Conservation (phyloP, 1,140 invertebrate species). For the Heliconius himera region DNA sequence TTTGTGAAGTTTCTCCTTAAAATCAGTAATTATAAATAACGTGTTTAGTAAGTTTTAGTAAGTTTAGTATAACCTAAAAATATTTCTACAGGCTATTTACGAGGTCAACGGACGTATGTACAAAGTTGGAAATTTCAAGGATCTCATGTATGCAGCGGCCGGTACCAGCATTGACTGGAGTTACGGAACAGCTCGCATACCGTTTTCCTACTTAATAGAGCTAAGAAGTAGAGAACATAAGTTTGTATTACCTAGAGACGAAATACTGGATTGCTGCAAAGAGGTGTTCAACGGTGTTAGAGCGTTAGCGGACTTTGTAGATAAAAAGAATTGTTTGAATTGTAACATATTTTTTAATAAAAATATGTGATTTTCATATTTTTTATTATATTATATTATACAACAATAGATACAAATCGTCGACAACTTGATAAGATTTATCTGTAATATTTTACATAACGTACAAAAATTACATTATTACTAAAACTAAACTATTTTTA, state of each 20-base stretch:
- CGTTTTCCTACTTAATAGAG: constrained; percentile 87
- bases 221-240: constrained; percentile 84
- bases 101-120: constrained; percentile 68
- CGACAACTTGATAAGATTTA: background rate
- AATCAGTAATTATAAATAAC: no score
- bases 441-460: background rate
- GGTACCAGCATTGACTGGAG: constrained; percentile 89
- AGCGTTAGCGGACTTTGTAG: constrained; percentile 80
- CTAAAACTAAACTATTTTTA: background rate
- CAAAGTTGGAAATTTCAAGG: constrained; percentile 76
- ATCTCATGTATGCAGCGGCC: constrained; percentile 80
- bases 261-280: constrained; percentile 86
- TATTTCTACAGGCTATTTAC: constrained; percentile 60
- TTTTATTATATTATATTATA: background rate
- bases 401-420: background rate
- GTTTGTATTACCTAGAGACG: constrained; percentile 86
- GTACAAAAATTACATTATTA: background rate
- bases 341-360: constrained; percentile 57
- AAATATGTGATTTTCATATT: constrained; percentile 18
- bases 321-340: constrained; percentile 64
- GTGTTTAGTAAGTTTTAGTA: no score
- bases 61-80: background rate
- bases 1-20: no score
- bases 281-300: constrained; percentile 85
- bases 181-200: constrained; percentile 83